Conservation (phyloP, 2,113 vertebrate genomes). For the Gallinago paraguaiae region DNA sequence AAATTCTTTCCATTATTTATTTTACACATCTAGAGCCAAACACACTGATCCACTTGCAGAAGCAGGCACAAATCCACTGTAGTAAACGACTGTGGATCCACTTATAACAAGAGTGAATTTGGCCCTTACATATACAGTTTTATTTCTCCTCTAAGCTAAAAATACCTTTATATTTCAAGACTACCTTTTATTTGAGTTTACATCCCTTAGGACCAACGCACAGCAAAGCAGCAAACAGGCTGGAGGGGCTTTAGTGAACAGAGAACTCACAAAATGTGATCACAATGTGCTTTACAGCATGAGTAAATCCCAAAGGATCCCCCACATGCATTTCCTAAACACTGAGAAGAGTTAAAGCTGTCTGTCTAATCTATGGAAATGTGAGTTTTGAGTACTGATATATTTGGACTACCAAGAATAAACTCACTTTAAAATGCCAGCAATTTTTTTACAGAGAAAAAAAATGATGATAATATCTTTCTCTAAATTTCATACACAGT, state of each 20-base stretch:
- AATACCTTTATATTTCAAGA: constrained; percentile 67
- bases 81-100: not conserved
- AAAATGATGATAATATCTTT: not conserved
- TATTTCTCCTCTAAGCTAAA: constrained; percentile 68
- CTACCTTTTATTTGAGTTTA: constrained; percentile 68
- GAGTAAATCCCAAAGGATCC: constrained; percentile 55
- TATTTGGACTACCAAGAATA: constrained; percentile 34
- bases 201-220: constrained; percentile 62
- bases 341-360: constrained; percentile 49
- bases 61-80: not conserved
- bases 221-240: constrained; percentile 53
- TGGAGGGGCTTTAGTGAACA: constrained; percentile 67
- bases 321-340: constrained; percentile 40
- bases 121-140: constrained; percentile 19
- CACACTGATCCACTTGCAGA: not conserved
- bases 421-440: constrained; percentile 34
- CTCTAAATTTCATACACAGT: constrained; percentile 49
- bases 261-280: constrained; percentile 68
- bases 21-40: not conserved
- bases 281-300: constrained; percentile 63
- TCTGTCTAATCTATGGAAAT: constrained; percentile 56
- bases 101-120: constrained; percentile 19
- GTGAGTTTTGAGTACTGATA: constrained; percentile 15
- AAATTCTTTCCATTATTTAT: constrained; percentile 7
- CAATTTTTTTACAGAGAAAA: not conserved